These are phyloP conservation scores for Phalacrocorax brasilianus DNA, from an alignment of 2,113 vertebrate species.

Conservation along the genomic window DNA sequence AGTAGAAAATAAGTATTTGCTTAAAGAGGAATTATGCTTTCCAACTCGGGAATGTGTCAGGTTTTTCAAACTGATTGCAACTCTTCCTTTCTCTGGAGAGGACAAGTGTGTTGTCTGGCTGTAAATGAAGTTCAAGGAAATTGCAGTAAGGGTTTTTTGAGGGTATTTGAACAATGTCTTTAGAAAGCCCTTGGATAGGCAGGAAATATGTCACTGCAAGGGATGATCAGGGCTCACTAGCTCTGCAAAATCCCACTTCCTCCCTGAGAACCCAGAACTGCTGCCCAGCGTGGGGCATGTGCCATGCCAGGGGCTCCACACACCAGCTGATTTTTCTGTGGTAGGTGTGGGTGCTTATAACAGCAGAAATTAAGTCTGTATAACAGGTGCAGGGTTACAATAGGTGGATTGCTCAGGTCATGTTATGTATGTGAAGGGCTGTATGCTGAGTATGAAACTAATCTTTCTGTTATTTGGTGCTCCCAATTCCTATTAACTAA, in stretches of 20 bases:
- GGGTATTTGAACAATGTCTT: background rate
- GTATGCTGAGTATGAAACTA: background rate
- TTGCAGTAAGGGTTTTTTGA: background rate
- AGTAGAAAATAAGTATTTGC: slow-evolving; percentile 16
- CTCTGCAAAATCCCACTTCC: background rate
- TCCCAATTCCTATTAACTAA: background rate
- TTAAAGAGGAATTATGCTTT: slow-evolving; percentile 1
- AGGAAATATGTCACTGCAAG: background rate
- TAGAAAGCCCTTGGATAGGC: background rate
- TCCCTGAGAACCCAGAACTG: background rate
- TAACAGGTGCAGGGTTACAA: background rate
- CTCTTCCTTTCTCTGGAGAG: background rate
- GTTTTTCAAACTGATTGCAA: background rate
- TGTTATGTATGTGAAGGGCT: background rate
- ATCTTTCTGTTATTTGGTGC: background rate
- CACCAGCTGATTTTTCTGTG: background rate
- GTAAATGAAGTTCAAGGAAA: background rate
- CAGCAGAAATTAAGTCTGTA: background rate
- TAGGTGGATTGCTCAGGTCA: background rate
- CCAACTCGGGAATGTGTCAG: background rate
- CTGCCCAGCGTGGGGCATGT: accelerated
- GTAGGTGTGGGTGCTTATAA: background rate
- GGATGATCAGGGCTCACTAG: background rate
- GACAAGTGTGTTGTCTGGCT: background rate
- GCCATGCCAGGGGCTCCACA: background rate